Evolutionary conservation across 1,140 invertebrate genomes (phyloP), one percentile per base, ranked within the genome.

Genomic region (Saxidomus purpurata): DNA sequence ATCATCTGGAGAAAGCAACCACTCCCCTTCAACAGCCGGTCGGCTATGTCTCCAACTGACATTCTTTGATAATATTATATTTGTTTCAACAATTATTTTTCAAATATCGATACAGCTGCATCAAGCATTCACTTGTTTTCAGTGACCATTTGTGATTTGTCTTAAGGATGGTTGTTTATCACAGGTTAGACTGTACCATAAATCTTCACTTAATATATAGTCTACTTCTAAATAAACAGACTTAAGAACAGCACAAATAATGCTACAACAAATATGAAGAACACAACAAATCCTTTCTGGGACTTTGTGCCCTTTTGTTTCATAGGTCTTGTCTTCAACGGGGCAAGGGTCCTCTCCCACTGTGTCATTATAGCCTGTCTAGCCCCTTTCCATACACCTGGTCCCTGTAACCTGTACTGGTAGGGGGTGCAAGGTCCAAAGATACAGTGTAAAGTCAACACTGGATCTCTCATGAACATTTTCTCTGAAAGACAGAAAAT

Each of bases 321-420:
- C 13, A 81, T 15, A 19, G 89, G 76, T 38, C 77, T 22, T 67
- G 83, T 82, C 31, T 76, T 76, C 63, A 87, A 40, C 40, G 79
- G 85, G 28, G 77, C 67, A 9, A 85, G 52, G 36, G 80, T 87
- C 15, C 88, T 49, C 22, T 90, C 85, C 86, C 90, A 92, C 63
- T 92, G 91, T 22, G 85, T 91, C 74, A 90, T 81, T 81, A 96
- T 96, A 38, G 96, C 94, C 25, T 95, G 90, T 40, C 95, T 91
- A 9, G 96, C 96, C 0, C 95, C 96, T 0, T 89, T 22, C 96
- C 96, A 96, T 8, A 82, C 67, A 38, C 95, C 90, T 15, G 96
- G 96, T 11, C 96, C 96, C 38, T 79, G 38, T 25, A 97, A 90
- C 74, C 96, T 92, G 89, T 96, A 97, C 83, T 95, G 96, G 91